These are phyloP conservation scores for Pristionchus exspectatus DNA, from an alignment of 2,888 invertebrate genomes.

Conservation along the genomic window DNA sequence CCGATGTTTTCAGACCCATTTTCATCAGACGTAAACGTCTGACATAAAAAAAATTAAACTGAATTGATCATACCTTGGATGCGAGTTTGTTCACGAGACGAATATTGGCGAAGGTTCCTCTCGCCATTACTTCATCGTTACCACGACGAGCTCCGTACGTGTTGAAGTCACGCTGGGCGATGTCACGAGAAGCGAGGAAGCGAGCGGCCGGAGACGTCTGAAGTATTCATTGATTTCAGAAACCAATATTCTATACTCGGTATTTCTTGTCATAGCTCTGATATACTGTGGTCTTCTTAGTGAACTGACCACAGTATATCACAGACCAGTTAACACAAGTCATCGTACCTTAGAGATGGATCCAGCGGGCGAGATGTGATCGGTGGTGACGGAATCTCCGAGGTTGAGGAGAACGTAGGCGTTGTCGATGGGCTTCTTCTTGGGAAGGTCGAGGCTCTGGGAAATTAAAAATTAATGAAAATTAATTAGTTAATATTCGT, in stretches of 20 bases:
- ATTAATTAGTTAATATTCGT: neutral
- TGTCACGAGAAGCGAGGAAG: conserved; percentile 81
- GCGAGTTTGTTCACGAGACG: conserved; percentile 92
- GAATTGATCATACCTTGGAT: conserved; percentile 80
- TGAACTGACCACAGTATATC: neutral
- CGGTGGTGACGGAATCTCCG: conserved; percentile 97
- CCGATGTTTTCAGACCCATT: too few relatives aligned
- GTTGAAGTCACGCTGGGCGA: conserved; percentile 95
- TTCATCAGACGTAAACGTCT: too few relatives aligned
- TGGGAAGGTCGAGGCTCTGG: conserved; percentile 64
- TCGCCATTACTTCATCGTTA: conserved; percentile 96
- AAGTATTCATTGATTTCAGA: conserved; percentile 20
- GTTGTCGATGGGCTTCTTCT: conserved; percentile 84
- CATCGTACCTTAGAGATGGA: conserved; percentile 86
- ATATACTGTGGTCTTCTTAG: too few relatives aligned
- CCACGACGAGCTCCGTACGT: conserved; percentile 97
- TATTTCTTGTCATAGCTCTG: too few relatives aligned
- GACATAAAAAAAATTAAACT: too few relatives aligned
- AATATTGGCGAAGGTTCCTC: conserved; percentile 98
- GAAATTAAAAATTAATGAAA: neutral
- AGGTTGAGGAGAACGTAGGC: conserved; percentile 91
- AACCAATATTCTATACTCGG: too few relatives aligned
- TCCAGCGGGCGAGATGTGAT: conserved; percentile 98
- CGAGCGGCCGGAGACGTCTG: conserved; percentile 93
- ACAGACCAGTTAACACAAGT: too few relatives aligned